A percentile compares a stretch with the other conserved stretches of the same genome.
phyloP scores from a whole-genome alignment of 2,888 invertebrate species.

The Tyria jacobaeae region DNA sequence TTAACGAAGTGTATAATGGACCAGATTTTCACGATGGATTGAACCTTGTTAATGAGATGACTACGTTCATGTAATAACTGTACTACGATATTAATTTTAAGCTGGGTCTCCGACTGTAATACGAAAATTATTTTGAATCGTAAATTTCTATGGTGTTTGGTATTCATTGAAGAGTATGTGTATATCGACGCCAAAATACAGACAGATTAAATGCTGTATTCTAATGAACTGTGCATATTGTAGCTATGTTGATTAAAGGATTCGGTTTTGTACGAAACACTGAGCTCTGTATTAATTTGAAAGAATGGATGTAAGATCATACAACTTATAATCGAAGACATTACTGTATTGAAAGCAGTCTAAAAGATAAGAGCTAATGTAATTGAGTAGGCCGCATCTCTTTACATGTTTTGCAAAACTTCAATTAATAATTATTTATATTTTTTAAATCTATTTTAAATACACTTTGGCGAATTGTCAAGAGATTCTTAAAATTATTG shows the following conservation, averaged over 20 bases:
- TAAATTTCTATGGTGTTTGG: constrained; percentile 31
- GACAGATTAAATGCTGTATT: constrained; percentile 36
- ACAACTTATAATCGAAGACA: not conserved
- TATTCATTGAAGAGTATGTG: constrained; percentile 25
- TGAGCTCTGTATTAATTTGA: not conserved
- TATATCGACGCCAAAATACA: constrained; percentile 20
- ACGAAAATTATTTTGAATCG: constrained; percentile 28
- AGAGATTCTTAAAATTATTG: no score
- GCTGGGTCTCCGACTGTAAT: constrained; percentile 34
- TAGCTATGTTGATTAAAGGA: constrained; percentile 23
- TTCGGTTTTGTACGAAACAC: not conserved
- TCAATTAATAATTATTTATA: no score
- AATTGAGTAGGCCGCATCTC: not conserved
- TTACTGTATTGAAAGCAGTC: not conserved
- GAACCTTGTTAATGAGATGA: constrained; percentile 64
- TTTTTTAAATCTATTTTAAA: no score
- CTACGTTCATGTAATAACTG: constrained; percentile 51
- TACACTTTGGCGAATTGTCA: no score
- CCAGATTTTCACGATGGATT: constrained; percentile 63
- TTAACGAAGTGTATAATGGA: constrained; percentile 69
- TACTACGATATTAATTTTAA: constrained; percentile 56
- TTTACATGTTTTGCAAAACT: no score
- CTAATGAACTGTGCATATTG: constrained; percentile 27
- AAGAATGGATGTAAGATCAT: not conserved
- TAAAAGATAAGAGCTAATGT: not conserved